Conservation (phyloP, 2,113 vertebrate species). For the Rhipidura dahli region DNA sequence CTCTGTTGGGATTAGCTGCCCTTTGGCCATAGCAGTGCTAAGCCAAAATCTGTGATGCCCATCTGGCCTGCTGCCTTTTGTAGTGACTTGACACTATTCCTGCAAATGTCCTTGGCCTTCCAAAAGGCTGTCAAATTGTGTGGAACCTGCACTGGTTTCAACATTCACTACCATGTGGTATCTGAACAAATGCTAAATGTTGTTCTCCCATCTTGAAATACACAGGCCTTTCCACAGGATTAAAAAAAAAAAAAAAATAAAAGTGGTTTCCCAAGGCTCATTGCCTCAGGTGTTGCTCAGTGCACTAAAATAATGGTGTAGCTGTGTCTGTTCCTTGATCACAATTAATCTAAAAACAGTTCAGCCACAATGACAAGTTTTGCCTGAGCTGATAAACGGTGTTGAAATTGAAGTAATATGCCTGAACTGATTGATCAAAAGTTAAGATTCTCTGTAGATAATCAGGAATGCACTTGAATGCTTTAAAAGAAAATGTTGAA, state of each 20-base stretch:
- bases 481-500: not conserved
- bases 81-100: not conserved
- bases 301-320: not conserved
- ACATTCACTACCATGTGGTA: fast-evolving
- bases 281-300: not conserved
- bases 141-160: not conserved
- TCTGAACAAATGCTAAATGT: not conserved
- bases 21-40: not conserved
- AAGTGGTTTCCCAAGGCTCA: not conserved
- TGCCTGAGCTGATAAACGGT: not conserved
- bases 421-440: not conserved
- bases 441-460: not conserved
- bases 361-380: not conserved
- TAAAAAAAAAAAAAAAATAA: no score
- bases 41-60: not conserved
- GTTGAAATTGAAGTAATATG: not conserved
- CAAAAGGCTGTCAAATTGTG: not conserved
- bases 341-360: not conserved
- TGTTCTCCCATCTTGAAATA: not conserved
- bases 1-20: not conserved
- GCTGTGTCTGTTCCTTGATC: not conserved
- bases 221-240: not conserved
- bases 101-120: not conserved
- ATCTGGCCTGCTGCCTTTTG: not conserved
- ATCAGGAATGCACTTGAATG: not conserved